A percentile compares a stretch with the other conserved stretches of the same genome.
phyloP scores from a whole-genome alignment of 2,888 invertebrate genomes.

The Eupithecia abbreviata region DNA sequence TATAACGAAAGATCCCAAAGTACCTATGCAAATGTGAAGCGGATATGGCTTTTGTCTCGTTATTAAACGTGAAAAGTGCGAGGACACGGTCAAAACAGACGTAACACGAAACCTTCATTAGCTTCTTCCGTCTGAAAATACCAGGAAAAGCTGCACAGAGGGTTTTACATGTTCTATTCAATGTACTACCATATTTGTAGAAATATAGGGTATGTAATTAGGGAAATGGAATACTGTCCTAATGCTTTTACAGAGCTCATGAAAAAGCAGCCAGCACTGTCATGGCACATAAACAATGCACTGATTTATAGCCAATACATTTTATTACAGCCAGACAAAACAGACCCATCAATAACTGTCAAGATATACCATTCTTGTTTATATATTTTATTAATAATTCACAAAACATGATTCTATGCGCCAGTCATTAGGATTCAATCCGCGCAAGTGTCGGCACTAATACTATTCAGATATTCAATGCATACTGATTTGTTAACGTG shows the following conservation, averaged over 20 bases:
- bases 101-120: conserved; percentile 5
- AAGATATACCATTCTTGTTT: conserved; percentile 18
- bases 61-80: conserved; percentile 2
- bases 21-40: conserved; percentile 1
- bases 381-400: conserved; percentile 28
- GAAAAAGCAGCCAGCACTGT: background rate
- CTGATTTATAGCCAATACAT: conserved; percentile 17
- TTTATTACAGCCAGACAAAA: conserved; percentile 14
- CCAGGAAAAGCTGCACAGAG: background rate
- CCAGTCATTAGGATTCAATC: conserved; percentile 41
- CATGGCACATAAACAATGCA: conserved; percentile 8
- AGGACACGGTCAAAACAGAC: background rate
- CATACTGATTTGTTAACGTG: conserved; percentile 45
- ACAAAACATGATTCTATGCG: conserved; percentile 39
- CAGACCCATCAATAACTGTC: conserved; percentile 28
- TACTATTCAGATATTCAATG: conserved; percentile 44
- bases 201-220: background rate
- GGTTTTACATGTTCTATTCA: background rate
- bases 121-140: conserved; percentile 2
- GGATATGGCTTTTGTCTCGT: conserved; percentile 18
- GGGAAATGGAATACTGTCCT: background rate
- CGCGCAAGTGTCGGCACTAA: conserved; percentile 40
- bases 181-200: background rate
- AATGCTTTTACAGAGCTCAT: background rate
- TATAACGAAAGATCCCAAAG: background rate